phyloP scores from a whole-genome alignment of 2,113 vertebrate genomes.

The Gnathonemus longibarbis region DNA sequence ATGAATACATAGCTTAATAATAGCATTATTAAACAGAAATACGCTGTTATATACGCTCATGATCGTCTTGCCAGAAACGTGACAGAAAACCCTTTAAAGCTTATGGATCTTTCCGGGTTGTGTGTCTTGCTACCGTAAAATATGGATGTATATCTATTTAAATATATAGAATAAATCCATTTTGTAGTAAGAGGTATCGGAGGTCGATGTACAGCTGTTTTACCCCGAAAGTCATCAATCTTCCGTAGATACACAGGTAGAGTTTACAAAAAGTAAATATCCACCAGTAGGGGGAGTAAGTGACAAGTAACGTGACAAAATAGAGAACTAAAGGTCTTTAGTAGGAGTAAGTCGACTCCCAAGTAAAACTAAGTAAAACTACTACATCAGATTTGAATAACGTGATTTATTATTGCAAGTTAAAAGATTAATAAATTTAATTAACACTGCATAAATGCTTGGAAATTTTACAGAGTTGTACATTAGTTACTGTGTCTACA shows the following conservation, averaged over 20 bases:
- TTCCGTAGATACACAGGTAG: neutral
- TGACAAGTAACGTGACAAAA: neutral
- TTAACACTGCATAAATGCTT: neutral
- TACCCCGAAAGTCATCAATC: neutral
- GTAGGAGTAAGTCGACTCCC: no score
- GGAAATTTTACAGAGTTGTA: neutral
- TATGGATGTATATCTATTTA: neutral
- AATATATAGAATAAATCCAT: neutral
- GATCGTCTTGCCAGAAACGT: neutral
- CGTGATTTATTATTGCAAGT: neutral
- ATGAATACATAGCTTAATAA: neutral
- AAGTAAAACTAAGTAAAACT: neutral
- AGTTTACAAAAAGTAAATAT: neutral
- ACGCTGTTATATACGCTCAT: neutral
- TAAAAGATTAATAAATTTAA: neutral
- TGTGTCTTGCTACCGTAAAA: neutral
- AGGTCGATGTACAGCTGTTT: neutral
- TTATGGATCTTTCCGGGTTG: neutral
- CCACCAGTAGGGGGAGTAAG: neutral
- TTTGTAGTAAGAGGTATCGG: neutral
- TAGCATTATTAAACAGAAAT: neutral
- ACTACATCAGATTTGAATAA: neutral
- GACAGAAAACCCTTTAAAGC: neutral
- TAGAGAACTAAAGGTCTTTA: neutral
- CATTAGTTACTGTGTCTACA: neutral